Percentiles rank a stretch among this genome's conserved stretches.
phyloP scores from a whole-genome alignment of 2,113 vertebrate species.

The Pseudolaguvia tuberculata region DNA sequence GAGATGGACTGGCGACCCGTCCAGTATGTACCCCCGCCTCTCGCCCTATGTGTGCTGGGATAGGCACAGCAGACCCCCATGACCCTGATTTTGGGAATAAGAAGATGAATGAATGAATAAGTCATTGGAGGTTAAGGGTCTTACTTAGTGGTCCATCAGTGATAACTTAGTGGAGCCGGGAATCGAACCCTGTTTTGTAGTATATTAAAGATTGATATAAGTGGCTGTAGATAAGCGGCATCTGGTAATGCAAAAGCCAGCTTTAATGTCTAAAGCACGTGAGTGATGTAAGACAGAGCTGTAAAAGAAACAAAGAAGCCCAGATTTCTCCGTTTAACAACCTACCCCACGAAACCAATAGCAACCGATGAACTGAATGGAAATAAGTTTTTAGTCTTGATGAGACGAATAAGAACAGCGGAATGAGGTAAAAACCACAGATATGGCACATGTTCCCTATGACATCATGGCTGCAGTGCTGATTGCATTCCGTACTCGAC shows the following conservation, averaged over 20 bases:
- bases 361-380: background rate
- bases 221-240: too few species aligned
- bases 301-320: background rate
- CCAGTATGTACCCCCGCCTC: too few species aligned
- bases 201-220: too few species aligned
- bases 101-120: too few species aligned
- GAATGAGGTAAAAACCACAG: background rate
- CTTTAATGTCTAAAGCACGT: background rate
- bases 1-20: too few species aligned
- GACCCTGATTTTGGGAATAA: too few species aligned
- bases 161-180: too few species aligned
- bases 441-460: background rate
- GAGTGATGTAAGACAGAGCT: background rate
- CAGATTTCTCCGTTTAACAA: background rate
- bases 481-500: conserved; percentile 1
- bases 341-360: background rate
- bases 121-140: too few species aligned
- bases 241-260: background rate
- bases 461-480: conserved; percentile 1
- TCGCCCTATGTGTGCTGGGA: too few species aligned
- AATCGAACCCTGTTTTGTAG: too few species aligned
- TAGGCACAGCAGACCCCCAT: too few species aligned
- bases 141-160: too few species aligned
- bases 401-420: background rate
- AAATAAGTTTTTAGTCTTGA: background rate